phyloP scores from a whole-genome alignment of 2,113 vertebrate species.

The Rhagologus leucostigma region DNA sequence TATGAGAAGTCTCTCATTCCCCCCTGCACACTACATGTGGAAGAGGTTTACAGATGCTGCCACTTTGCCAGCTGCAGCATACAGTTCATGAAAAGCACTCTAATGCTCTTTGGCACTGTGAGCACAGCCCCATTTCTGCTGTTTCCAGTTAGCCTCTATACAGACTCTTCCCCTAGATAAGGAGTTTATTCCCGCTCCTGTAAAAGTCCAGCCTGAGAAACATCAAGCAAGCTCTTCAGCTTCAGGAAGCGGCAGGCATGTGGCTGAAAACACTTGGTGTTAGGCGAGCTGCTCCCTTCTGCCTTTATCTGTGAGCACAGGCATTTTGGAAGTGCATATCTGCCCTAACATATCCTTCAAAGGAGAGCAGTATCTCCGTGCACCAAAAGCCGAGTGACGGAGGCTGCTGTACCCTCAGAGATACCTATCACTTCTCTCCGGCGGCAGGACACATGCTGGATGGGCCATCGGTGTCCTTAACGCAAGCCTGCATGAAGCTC shows the following conservation, averaged over 20 bases:
- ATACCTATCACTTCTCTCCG: not conserved
- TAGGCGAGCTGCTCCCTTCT: not conserved
- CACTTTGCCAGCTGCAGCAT: not conserved
- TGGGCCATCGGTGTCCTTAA: not conserved
- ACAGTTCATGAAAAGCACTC: not conserved
- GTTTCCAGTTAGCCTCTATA: not conserved
- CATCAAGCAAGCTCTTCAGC: not conserved
- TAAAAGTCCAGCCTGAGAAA: not conserved
- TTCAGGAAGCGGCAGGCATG: not conserved
- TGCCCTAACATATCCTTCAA: not conserved
- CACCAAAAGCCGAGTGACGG: not conserved
- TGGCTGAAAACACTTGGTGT: not conserved
- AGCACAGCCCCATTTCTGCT: not conserved
- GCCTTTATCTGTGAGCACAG: conserved; percentile 48
- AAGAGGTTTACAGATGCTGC: not conserved
- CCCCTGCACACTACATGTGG: not conserved
- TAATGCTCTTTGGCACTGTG: not conserved
- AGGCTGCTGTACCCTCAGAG: not conserved
- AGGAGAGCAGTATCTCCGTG: not conserved
- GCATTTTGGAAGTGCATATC: not conserved
- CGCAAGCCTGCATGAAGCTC: rapidly evolving
- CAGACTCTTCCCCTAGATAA: not conserved
- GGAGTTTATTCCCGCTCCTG: not conserved
- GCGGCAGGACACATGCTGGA: rapidly evolving
- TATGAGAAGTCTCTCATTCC: not conserved